Percentiles rank a stretch among this genome's conserved stretches.
These are phyloP conservation scores for Laticauda laticaudata DNA, from an alignment of 2,113 vertebrate species.

Conservation along the genomic window DNA sequence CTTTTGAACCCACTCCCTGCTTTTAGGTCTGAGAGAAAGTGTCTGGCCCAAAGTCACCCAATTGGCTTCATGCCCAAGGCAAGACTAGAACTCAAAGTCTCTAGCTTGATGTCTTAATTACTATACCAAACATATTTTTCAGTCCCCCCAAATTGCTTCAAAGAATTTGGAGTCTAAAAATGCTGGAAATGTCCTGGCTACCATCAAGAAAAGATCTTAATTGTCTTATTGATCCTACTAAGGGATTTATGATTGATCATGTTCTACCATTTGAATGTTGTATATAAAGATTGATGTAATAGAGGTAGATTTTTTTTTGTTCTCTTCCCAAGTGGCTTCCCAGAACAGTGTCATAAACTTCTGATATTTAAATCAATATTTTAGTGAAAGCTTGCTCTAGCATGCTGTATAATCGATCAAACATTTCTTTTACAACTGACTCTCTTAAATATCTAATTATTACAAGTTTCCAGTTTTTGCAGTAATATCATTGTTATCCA, in stretches of 20 bases:
- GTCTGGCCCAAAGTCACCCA: not conserved
- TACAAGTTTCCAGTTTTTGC: not conserved
- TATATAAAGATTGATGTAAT: not conserved
- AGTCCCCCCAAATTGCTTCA: not conserved
- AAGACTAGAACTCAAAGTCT: not conserved
- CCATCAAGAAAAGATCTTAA: not conserved
- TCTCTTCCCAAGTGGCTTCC: not conserved
- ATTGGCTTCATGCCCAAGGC: not conserved
- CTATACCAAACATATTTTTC: not conserved
- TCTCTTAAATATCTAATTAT: not conserved
- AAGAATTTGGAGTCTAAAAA: not conserved
- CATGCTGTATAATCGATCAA: not conserved
- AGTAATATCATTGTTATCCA: not conserved
- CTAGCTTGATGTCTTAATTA: not conserved
- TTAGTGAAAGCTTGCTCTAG: not conserved
- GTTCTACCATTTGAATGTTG: not conserved
- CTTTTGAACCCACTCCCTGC: no score
- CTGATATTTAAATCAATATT: not conserved
- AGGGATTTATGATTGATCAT: not conserved
- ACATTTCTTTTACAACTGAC: not conserved
- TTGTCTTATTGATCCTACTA: not conserved
- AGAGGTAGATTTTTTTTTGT: not conserved
- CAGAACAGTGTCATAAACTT: not conserved
- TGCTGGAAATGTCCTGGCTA: not conserved
- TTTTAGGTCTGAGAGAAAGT: not conserved